These are phyloP conservation scores for Capromys pilorides DNA, from an alignment of 2,797 vertebrate genomes.

Conservation along the genomic window DNA sequence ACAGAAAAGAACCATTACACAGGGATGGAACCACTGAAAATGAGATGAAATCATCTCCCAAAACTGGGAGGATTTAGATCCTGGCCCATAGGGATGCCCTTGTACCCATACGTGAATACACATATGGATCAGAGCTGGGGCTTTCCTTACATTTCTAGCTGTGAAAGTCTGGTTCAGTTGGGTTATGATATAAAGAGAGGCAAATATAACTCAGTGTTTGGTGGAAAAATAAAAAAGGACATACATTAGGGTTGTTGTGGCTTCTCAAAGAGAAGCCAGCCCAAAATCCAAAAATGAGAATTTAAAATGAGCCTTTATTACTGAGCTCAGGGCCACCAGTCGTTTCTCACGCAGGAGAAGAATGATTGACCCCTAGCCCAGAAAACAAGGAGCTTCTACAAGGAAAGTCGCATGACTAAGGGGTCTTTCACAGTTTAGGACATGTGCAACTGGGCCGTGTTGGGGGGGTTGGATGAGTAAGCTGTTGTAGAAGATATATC, in stretches of 20 bases:
- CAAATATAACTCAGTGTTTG: conserved; percentile 20
- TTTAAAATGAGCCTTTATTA: no score
- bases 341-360: no score
- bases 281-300: no score
- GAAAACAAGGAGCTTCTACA: no score
- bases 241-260: background rate
- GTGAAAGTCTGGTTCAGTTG: background rate
- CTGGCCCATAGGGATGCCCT: background rate
- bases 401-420: no score
- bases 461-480: no score
- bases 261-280: no score
- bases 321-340: no score
- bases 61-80: background rate
- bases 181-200: conserved; percentile 5
- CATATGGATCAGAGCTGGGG: conserved; percentile 1
- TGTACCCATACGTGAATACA: background rate
- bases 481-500: no score
- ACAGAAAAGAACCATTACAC: background rate
- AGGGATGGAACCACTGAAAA: conserved; percentile 24
- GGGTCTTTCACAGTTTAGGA: no score
- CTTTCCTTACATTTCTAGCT: conserved; percentile 10
- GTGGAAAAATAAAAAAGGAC: background rate
- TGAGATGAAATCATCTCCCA: conserved; percentile 32
- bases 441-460: no score
- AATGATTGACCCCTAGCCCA: no score